These are phyloP conservation scores for Marronus borbonicus DNA, from an alignment of 2,888 invertebrate species.

Conservation along the genomic window DNA sequence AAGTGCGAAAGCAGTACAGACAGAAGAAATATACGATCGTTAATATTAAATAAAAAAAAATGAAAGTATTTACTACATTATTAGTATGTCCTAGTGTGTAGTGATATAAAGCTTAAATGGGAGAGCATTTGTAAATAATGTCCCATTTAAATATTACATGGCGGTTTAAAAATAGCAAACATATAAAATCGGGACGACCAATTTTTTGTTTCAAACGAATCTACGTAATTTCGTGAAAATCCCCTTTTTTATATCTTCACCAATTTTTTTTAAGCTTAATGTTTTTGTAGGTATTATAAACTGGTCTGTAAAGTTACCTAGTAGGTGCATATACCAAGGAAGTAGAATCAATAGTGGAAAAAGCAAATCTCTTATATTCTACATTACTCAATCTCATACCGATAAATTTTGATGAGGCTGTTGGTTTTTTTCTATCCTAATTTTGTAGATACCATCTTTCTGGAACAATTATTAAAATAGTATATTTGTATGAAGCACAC, in stretches of 20 bases:
- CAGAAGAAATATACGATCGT: not conserved
- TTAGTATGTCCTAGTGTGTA: slow-evolving; percentile 7
- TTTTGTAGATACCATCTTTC: slow-evolving; percentile 52
- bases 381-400: slow-evolving; percentile 42
- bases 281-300: not conserved
- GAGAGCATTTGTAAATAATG: no score
- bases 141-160: no score
- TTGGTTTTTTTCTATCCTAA: slow-evolving; percentile 47
- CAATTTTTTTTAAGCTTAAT: not conserved
- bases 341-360: slow-evolving; percentile 20
- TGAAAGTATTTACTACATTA: not conserved
- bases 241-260: no score
- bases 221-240: no score
- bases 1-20: not conserved
- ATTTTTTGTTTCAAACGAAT: no score
- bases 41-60: not conserved
- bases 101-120: not conserved
- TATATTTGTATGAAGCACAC: not conserved
- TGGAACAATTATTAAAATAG: slow-evolving; percentile 47
- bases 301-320: not conserved
- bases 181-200: not conserved
- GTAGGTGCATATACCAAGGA: slow-evolving; percentile 26
- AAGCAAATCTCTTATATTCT: slow-evolving; percentile 37
- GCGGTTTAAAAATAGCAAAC: not conserved
- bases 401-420: slow-evolving; percentile 44